Evolutionary conservation across 2,888 invertebrate genomes (phyloP).

Genomic region (Volucella inflata): DNA sequence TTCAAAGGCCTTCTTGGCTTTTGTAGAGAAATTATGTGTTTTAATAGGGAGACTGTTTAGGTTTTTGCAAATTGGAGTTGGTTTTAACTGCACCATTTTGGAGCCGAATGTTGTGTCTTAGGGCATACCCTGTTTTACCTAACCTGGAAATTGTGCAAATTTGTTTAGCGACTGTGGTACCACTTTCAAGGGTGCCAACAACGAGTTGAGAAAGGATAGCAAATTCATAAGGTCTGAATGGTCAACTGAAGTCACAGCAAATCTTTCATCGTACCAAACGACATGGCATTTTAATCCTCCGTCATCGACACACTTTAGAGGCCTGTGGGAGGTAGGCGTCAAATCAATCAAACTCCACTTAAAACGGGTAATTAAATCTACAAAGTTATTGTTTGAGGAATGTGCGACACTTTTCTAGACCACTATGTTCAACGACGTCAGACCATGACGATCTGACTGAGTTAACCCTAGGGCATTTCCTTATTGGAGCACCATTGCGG

Average conservation of each 20-base stretch:
- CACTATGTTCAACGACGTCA: conserved; percentile 17
- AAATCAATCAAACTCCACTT: conserved; percentile 48
- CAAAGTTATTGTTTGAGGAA: neutral
- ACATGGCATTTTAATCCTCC: conserved; percentile 23
- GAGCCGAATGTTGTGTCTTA: no score
- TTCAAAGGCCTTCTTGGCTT: no score
- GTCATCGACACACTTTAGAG: conserved; percentile 20
- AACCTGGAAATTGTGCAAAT: conserved; percentile 16
- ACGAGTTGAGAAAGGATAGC: conserved; percentile 1
- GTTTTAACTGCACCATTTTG: neutral
- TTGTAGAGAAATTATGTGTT: no score
- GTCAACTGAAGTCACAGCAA: conserved; percentile 21
- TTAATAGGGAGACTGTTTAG: no score
- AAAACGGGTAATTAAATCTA: conserved; percentile 34
- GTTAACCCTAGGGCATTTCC: conserved; percentile 7
- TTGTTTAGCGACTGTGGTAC: conserved; percentile 38
- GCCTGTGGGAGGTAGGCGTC: conserved; percentile 9
- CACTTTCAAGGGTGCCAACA: conserved; percentile 30
- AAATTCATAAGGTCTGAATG: conserved; percentile 15
- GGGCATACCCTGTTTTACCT: conserved; percentile 4
- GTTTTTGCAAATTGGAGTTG: no score
- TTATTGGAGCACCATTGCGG: neutral
- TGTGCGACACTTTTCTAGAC: neutral
- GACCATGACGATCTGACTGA: conserved; percentile 11
- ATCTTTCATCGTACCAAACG: neutral